Conservation (phyloP, 2,888 invertebrate species). For the Caenorhabditis sp. region DNA sequence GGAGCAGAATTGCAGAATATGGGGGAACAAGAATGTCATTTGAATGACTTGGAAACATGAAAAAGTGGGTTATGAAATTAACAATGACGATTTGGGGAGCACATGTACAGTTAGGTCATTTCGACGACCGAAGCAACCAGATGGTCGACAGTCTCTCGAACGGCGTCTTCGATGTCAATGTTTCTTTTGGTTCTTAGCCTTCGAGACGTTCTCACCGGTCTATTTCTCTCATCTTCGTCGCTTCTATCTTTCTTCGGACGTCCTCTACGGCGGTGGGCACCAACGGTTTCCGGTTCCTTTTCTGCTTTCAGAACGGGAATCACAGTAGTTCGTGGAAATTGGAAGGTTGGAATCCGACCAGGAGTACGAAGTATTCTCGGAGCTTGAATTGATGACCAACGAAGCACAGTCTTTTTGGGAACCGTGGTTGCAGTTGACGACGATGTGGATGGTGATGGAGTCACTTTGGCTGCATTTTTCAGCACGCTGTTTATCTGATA, state of each 20-base stretch:
- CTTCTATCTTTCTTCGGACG: conserved; percentile 28
- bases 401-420: conserved; percentile 37
- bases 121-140: neutral
- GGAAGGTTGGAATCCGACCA: neutral
- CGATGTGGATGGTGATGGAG: neutral
- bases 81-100: neutral
- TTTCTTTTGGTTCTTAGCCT: conserved; percentile 21
- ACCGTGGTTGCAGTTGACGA: neutral
- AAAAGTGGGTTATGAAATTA: conserved; percentile 2
- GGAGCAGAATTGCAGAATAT: neutral
- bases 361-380: conserved; percentile 36
- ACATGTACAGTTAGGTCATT: neutral
- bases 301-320: conserved; percentile 30
- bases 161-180: neutral
- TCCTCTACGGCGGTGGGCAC: conserved; percentile 16
- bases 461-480: neutral
- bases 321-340: conserved; percentile 9
- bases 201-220: neutral
- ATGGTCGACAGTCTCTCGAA: neutral
- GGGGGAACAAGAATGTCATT: conserved; percentile 15
- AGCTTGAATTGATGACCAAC: conserved; percentile 32
- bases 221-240: conserved; percentile 7
- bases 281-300: neutral
- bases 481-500: conserved; percentile 1
- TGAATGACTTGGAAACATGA: conserved; percentile 10